Percentiles rank a stretch among this genome's conserved stretches.
Evolutionary conservation across 2,797 vertebrate species (phyloP).

Genomic region (Platyrinchus mystaceus): DNA sequence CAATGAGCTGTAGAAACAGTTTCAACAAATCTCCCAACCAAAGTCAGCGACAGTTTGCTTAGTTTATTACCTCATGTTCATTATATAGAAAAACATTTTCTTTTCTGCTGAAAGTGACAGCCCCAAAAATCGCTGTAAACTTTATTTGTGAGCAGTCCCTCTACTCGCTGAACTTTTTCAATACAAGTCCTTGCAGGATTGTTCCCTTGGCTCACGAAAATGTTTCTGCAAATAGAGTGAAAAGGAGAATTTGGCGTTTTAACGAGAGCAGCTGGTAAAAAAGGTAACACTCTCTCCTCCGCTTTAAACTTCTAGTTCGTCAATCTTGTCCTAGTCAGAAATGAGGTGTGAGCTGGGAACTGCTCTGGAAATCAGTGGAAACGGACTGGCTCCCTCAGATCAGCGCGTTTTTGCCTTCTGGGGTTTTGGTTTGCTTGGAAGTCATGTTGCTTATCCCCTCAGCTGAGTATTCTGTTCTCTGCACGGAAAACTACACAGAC

Average conservation of each 20-base stretch:
- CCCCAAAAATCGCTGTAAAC: not conserved
- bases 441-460: not conserved
- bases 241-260: not conserved
- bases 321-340: not conserved
- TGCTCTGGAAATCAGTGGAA: not conserved
- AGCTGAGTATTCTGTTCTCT: not conserved
- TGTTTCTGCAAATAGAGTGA: not conserved
- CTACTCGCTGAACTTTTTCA: not conserved
- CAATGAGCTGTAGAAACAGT: constrained; percentile 51
- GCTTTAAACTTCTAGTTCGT: not conserved
- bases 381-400: not conserved
- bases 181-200: not conserved
- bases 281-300: not conserved
- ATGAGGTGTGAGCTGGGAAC: not conserved
- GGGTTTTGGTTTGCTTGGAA: not conserved
- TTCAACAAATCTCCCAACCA: constrained; percentile 17
- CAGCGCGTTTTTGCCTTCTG: not conserved
- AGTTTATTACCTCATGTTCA: constrained; percentile 30
- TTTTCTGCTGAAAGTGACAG: not conserved
- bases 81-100: not conserved
- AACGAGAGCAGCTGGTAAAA: not conserved
- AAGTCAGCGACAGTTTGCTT: constrained; percentile 5
- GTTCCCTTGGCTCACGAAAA: not conserved
- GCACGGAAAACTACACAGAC: not conserved
- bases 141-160: not conserved